Base-by-base conservation (phyloP, 2,888 invertebrate genomes). In the Danaus chrysippus region DNA sequence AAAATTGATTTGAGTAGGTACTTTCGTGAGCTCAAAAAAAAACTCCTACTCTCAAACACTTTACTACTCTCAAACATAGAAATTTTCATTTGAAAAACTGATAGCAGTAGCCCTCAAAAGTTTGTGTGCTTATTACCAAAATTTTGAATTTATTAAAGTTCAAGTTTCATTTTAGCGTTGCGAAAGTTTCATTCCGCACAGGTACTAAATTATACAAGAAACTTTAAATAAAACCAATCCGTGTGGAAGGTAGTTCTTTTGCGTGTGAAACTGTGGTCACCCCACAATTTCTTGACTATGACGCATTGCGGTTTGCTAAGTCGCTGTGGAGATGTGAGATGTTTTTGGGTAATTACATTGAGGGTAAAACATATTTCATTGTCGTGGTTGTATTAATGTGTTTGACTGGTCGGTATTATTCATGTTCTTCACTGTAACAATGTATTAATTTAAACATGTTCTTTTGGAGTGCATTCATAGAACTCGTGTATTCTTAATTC, bases 71-170 rank as follows among this genome's bases (percentile, higher is more conserved):
- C 23, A 34, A 34, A 34, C 34, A 19, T 44, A 13, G n/a, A 49
- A 61, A 56, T 58, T 54, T 59, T 56, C 61, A 58, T 64, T 61
- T 62, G 58, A 46, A 53, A 62, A 66, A 64, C 55, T 54, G 63
- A 63, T 66, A 58, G 52, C 34, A 23, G 53, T 43, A 62, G 63
- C 64, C 55, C 57, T 62, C 53, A 44, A 23, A 66, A 66, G 64
- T 62, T 59, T 44, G 54, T 58, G 61, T 59, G 59, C 66, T 64
- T 62, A 57, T 57, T 56, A 60, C 66, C 62, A 46, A 55, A 63
- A 64, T 55, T 64, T 64, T 52, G 59, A 68, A 68, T 66, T 68
- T 68, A 68, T 66, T 68, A 68, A 68, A 66, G 64, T 63, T 66
- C 59, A 61, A 66, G 62, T 68, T 68, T 64, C 66, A 61, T 64